Conservation (phyloP, 2,113 vertebrate genomes). For the Heterotis niloticus region DNA sequence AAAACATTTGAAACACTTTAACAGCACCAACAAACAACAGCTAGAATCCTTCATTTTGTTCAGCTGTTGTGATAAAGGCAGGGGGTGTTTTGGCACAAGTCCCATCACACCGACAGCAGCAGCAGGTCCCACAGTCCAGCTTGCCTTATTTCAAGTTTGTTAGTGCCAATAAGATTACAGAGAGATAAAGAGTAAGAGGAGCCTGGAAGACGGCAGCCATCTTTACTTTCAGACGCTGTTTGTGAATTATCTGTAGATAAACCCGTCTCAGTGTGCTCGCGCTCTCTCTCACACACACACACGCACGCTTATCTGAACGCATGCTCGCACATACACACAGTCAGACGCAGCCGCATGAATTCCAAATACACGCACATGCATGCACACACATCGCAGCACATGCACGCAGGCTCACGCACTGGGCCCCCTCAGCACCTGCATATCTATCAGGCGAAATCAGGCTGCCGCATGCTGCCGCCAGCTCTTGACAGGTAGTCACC, state of each 20-base stretch:
- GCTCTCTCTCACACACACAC: neutral
- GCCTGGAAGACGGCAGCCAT: no score
- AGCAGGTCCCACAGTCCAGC: neutral
- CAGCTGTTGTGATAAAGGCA: neutral
- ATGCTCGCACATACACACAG: neutral
- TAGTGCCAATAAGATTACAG: no score
- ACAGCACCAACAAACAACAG: neutral
- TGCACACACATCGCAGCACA: slow-evolving; percentile 27
- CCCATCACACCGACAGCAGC: neutral
- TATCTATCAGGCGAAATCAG: slow-evolving; percentile 48
- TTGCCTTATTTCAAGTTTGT: slow-evolving; percentile 38
- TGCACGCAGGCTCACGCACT: slow-evolving; percentile 22
- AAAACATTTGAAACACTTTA: neutral
- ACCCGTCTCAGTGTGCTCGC: neutral
- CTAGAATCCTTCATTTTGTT: neutral
- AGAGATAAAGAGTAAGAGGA: no score
- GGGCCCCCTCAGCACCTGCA: slow-evolving; percentile 32
- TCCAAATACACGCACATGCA: neutral
- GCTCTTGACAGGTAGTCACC: slow-evolving; percentile 60
- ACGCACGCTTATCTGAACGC: neutral
- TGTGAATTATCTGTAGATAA: slow-evolving; percentile 38
- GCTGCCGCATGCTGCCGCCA: slow-evolving; percentile 42
- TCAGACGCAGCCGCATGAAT: neutral
- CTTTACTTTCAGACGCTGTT: slow-evolving; percentile 37
- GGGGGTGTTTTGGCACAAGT: slow-evolving; percentile 1